Evolutionary conservation across 2,888 invertebrate species (phyloP).

Genomic region (Drosophila quasianomalipes): DNA sequence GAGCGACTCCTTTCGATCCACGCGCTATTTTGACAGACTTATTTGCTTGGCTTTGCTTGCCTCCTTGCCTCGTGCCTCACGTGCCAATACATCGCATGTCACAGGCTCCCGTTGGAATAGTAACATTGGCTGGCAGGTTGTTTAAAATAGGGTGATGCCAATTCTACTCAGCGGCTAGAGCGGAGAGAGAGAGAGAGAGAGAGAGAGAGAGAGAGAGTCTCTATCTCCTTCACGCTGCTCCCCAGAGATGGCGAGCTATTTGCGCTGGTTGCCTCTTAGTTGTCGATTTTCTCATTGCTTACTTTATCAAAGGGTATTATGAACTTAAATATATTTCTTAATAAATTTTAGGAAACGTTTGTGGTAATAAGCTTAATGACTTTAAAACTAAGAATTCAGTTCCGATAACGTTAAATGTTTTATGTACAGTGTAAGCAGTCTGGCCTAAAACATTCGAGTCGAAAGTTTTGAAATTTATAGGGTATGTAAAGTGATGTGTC

Average conservation of each 20-base stretch:
- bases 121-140: constrained; percentile 28
- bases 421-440: not conserved
- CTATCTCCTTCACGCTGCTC: constrained; percentile 9
- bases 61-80: constrained; percentile 4
- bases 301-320: not conserved
- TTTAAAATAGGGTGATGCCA: constrained; percentile 39
- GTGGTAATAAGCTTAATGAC: not conserved
- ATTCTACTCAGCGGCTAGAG: constrained; percentile 8
- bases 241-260: constrained; percentile 43
- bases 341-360: too few species aligned
- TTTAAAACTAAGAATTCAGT: not conserved
- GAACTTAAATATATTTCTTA: not conserved
- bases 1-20: constrained; percentile 50
- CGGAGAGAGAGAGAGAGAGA: not conserved
- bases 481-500: constrained; percentile 13
- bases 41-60: constrained; percentile 30
- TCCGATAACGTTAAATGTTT: not conserved
- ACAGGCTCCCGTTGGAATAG: constrained; percentile 37
- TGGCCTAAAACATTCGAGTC: not conserved
- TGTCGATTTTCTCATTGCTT: constrained; percentile 15
- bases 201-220: not conserved
- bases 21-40: constrained; percentile 44
- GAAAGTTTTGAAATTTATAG: not conserved
- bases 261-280: constrained; percentile 24
- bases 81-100: constrained; percentile 34